Percentiles rank a stretch among this genome's conserved stretches.
Conservation (phyloP, 37 sponge, comb jelly and placozoan genomes). For the Chondrosia reniformis region DNA sequence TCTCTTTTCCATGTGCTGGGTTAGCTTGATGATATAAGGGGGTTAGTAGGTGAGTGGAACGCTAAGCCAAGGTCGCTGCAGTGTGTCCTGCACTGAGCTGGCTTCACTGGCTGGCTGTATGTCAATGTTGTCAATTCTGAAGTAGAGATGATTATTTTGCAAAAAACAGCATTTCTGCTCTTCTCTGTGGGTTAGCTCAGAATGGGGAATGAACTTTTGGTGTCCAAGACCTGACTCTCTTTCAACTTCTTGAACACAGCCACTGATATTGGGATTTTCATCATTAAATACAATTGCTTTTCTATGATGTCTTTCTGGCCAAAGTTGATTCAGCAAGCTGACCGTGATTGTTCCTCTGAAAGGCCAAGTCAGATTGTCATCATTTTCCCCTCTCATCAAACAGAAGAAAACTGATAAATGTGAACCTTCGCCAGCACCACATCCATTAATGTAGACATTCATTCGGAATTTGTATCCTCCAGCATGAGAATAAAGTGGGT, state of each 20-base stretch:
- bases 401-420: background rate
- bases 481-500: background rate
- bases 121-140: too few species aligned
- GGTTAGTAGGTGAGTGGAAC: too few species aligned
- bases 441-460: background rate
- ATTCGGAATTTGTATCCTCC: background rate
- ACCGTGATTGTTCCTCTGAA: background rate
- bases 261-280: background rate
- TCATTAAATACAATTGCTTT: background rate
- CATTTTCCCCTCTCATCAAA: background rate
- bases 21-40: slow-evolving; percentile 1
- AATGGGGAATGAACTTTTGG: background rate
- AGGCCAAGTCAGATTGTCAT: slow-evolving; percentile 5
- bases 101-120: too few species aligned
- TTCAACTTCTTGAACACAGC: background rate
- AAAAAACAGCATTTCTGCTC: too few species aligned
- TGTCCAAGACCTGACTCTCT: background rate
- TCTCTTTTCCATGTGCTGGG: background rate
- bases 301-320: background rate
- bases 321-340: slow-evolving; percentile 12
- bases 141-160: too few species aligned
- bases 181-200: background rate
- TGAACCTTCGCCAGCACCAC: background rate
- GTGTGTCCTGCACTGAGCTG: too few species aligned
- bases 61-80: too few species aligned